Base-by-base conservation (phyloP, 30 jellyfish, hydroid and myxozoan genomes). In the Kudoa iwatai region DNA sequence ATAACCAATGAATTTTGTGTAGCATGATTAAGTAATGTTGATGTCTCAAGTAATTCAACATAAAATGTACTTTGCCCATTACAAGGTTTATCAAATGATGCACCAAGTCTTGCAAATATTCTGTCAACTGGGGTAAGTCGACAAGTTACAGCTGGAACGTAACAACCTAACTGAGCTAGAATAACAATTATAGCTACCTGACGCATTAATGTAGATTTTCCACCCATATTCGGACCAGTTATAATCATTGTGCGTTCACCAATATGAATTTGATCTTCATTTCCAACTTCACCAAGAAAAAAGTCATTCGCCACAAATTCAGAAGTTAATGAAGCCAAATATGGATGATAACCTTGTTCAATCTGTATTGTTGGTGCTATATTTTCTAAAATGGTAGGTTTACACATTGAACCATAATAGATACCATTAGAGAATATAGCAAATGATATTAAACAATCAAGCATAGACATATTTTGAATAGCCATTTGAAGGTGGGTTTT, bases 101-200 rank as follows among this genome's bases (percentile, higher is more conserved):
- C 84, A 7, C 84, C 84, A 40, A 59, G 41, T 13, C 84, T 50
- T 12, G 47, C 25, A 32, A 25, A 59, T 1, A 79, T 77, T 16
- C 98, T 60, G 24, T 79, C 98, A 25, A 58, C 85, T 0, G 98
- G 89, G 4, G 98, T 63, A 45, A 79, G 50, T n/a, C 83, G 51
- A 53, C 88, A 79, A n/a, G 25, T 55, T 16, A 55, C 89, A 1
- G 88, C 82, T 1, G 84, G 83, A 23, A 59, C 68, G 23, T 19
- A 59, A 19, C 47, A 40, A 11, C 84, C 84, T 11, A 59, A 44
- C 23, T 59, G 84, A 3, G 84, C 84, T 50, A 59, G 19, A 7
- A 59, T 53, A 13, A 65, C 23, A 10, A 44, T 36, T 19, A 59
- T 15, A 13, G 84, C 84, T 20, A 22, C 34, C 28, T 59, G 84